Evolutionary conservation across 2,113 vertebrate species (phyloP), one percentile per base, ranked within the genome.

Genomic region (Mionectes macconnelli): DNA sequence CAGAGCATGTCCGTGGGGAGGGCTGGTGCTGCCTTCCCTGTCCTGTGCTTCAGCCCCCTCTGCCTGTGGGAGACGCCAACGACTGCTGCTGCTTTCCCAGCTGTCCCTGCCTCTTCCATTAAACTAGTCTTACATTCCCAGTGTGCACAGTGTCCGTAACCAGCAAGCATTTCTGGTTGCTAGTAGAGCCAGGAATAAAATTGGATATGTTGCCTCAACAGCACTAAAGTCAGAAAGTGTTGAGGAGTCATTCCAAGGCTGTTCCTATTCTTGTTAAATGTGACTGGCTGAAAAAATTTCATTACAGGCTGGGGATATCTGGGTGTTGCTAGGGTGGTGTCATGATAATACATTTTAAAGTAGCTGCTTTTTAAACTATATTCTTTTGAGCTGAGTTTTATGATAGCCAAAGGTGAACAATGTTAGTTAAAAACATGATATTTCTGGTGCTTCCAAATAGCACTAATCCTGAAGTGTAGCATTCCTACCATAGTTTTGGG

Each of bases 1-100:
- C 1, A 0, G 4, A 27, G n/a, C 2, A 4, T 0, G 0, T 83
- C 35, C 23, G 5, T 27, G n/a, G 28, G 28, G 12, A 47, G 52
- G 21, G 37, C 47, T 37, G 24, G 24, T 15, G 24, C 53, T 83
- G 63, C 78, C 53, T 68, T 40, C 0, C 0, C 27, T 57, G 20
- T 53, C 28, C 37, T 64, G 66, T 44, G 57, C 74, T 91, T 75
- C 87, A 69, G 62, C 81, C 68, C 47, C 63, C 68, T 89, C 76
- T 84, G 76, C 39, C 73, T 87, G 74, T 3, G 1, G 64, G 44
- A 84, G 16, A n/a, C 0, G 4, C 28, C 0, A 2, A 52, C 6
- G 17, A 28, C 35, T 0, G 0, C 17, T 39, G 0, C 8, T 63
- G 30, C 40, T 66, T 79, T 83, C 59, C 50, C 37, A 49, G 27